Percentiles rank a stretch among this genome's conserved stretches.
phyloP scores from a whole-genome alignment of 30 jellyfish, hydroid and myxozoan genomes.

The Turritopsis rubra region DNA sequence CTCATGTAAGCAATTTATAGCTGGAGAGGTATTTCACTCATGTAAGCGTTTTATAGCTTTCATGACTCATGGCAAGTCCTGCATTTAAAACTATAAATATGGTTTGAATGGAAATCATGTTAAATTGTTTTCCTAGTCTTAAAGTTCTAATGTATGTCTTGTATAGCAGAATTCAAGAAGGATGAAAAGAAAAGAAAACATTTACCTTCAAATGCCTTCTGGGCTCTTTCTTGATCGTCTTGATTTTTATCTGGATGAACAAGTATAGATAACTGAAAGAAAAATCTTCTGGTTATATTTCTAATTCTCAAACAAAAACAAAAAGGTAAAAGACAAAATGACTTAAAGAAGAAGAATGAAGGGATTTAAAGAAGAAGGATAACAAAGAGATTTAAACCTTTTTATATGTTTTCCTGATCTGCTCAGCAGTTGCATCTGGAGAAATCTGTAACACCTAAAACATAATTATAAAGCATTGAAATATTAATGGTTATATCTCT shows the following conservation, averaged over 20 bases:
- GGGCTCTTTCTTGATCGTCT: slow-evolving; percentile 67
- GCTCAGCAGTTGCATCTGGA: slow-evolving; percentile 79
- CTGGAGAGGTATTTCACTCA: too few relatives aligned
- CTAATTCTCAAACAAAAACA: not conserved
- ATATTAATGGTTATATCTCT: not conserved
- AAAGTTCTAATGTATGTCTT: too few relatives aligned
- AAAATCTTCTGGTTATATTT: not conserved
- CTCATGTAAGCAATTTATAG: too few relatives aligned
- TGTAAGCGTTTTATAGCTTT: too few relatives aligned
- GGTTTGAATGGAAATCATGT: too few relatives aligned
- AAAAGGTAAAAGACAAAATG: not conserved
- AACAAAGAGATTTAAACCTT: slow-evolving; percentile 30
- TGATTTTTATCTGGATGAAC: slow-evolving; percentile 98
- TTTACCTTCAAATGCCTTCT: slow-evolving; percentile 94
- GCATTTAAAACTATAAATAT: too few relatives aligned
- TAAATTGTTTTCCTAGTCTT: too few relatives aligned
- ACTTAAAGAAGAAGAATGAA: not conserved
- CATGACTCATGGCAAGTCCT: too few relatives aligned
- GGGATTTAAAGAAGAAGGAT: not conserved
- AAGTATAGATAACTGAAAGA: slow-evolving; percentile 75
- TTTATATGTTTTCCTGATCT: slow-evolving; percentile 50
- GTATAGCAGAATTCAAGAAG: too few relatives aligned
- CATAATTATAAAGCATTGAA: not conserved
- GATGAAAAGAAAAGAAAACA: too few relatives aligned
- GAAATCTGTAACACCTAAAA: slow-evolving; percentile 78